A percentile compares a stretch with the other conserved stretches of the same genome.
Conservation (phyloP, 2,113 vertebrate genomes). For the Ameiurus melas region DNA sequence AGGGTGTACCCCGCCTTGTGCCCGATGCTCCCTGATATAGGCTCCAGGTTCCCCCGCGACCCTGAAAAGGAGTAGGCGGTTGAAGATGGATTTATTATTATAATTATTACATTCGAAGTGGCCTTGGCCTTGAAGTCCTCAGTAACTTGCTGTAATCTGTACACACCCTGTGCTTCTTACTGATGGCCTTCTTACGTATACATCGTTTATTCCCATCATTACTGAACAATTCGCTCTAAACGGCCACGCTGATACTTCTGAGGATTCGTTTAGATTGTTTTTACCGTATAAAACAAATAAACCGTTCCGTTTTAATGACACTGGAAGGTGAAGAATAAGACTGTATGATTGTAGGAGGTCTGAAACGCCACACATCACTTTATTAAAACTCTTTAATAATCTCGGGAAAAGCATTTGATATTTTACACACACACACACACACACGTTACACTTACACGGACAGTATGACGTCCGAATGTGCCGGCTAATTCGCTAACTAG, state of each 20-base stretch:
- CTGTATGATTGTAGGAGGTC: not conserved
- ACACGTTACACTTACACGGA: not conserved
- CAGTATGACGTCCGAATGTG: conserved; percentile 5
- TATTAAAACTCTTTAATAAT: not conserved
- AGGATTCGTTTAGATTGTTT: not conserved
- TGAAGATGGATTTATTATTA: not conserved
- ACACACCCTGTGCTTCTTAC: not conserved
- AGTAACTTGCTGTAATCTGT: not conserved
- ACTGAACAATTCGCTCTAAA: not conserved
- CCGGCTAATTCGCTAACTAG: not conserved
- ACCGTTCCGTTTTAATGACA: not conserved
- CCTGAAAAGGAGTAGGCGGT: too few species aligned
- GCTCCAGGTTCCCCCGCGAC: too few species aligned
- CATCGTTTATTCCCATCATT: not conserved
- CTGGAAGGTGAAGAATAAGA: not conserved
- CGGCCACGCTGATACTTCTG: too few species aligned
- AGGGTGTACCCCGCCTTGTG: too few species aligned
- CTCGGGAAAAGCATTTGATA: not conserved
- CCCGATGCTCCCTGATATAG: too few species aligned
- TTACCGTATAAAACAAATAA: not conserved
- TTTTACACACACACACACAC: not conserved
- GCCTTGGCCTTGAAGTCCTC: not conserved
- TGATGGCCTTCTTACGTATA: not conserved
- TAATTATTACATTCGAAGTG: not conserved
- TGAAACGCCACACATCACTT: not conserved